A percentile compares a stretch with the other conserved stretches of the same genome.
Evolutionary conservation across 2,888 invertebrate species (phyloP).

Genomic region (Belgica antarctica): DNA sequence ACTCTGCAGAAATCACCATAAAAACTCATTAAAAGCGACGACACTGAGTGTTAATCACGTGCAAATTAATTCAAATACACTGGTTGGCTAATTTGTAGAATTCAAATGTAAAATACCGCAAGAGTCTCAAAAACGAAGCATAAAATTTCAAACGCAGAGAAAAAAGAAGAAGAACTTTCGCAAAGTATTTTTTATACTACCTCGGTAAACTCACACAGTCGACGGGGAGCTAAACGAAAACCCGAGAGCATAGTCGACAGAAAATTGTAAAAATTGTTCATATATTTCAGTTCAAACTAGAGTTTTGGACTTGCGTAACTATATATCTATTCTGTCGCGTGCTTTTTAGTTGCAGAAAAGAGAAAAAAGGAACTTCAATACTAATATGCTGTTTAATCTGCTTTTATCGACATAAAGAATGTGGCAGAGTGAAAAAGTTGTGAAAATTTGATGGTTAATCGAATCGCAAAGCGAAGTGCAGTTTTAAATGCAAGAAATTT

Average conservation of each 20-base stretch:
- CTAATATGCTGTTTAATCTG: conserved; percentile 16
- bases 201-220: conserved; percentile 2
- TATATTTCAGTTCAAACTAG: conserved; percentile 25
- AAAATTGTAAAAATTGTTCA: conserved; percentile 24
- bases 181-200: conserved; percentile 3
- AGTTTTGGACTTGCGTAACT: conserved; percentile 30
- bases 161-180: not conserved
- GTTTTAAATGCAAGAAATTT: not conserved
- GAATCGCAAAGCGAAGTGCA: not conserved
- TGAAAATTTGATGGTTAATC: not conserved
- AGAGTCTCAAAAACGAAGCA: conserved; percentile 10
- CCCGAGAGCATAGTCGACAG: conserved; percentile 24
- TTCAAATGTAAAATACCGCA: no score
- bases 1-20: no score
- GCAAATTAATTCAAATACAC: no score
- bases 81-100: no score
- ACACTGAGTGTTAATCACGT: no score
- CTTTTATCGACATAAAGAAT: not conserved
- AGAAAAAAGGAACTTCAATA: conserved; percentile 6
- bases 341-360: not conserved
- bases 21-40: no score
- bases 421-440: not conserved
- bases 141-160: not conserved
- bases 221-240: not conserved
- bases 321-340: conserved; percentile 6